phyloP scores from a whole-genome alignment of 2,797 vertebrate species.

The Channallabes apus region DNA sequence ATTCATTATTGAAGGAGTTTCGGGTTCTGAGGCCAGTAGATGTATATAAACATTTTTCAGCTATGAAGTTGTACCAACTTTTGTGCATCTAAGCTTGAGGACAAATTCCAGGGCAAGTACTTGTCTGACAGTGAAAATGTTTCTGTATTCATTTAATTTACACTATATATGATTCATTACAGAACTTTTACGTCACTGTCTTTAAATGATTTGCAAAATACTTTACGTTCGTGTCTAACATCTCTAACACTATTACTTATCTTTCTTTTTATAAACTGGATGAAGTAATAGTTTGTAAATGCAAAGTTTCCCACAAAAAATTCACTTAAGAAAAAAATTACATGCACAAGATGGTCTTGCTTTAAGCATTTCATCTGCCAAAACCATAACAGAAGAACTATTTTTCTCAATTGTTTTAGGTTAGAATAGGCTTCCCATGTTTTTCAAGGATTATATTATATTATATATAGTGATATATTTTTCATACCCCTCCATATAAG shows the following conservation, averaged over 20 bases:
- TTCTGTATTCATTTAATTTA: not conserved
- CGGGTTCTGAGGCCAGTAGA: constrained; percentile 47
- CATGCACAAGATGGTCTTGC: too few species aligned
- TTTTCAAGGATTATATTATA: too few species aligned
- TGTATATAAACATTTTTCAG: constrained; percentile 32
- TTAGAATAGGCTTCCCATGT: too few species aligned
- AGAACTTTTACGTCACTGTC: not conserved
- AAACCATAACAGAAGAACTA: too few species aligned
- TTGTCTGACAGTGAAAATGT: not conserved
- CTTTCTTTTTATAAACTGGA: not conserved
- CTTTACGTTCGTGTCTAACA: too few species aligned
- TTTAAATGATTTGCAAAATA: not conserved
- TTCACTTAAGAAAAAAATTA: not conserved
- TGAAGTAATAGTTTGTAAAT: not conserved
- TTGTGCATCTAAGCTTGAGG: constrained; percentile 34
- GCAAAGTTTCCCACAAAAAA: too few species aligned
- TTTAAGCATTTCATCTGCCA: too few species aligned
- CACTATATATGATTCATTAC: not conserved
- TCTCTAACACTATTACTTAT: not conserved
- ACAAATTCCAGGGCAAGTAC: constrained; percentile 25
- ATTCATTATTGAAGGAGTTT: constrained; percentile 61
- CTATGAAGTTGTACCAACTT: constrained; percentile 16
- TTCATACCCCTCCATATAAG: too few species aligned
- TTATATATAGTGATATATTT: too few species aligned
- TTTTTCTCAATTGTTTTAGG: too few species aligned